Evolutionary conservation across 2,113 vertebrate genomes (phyloP).

Genomic region (Deroptyus accipitrinus): DNA sequence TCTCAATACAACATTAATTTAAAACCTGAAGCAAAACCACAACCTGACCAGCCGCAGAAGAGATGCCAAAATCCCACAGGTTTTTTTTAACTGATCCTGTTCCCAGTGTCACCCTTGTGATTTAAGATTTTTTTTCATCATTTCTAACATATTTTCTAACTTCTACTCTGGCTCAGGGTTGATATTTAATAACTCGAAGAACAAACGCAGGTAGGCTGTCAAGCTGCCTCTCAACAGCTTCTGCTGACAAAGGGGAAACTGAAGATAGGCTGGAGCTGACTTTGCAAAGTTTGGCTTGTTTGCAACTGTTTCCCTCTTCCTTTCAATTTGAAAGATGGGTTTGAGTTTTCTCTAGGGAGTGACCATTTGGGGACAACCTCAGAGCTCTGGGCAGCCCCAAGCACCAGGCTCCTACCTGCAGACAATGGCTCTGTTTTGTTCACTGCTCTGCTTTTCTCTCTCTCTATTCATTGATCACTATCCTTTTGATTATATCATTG

Average conservation of each 20-base stretch:
- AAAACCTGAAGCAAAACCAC: background rate
- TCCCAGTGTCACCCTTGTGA: background rate
- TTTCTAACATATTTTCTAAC: background rate
- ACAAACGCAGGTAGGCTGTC: constrained; percentile 18
- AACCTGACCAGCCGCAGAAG: background rate
- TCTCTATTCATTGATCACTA: background rate
- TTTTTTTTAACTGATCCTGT: background rate
- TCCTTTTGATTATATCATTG: background rate
- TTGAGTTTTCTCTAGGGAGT: constrained; percentile 2
- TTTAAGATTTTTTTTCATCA: background rate
- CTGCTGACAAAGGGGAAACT: constrained; percentile 18
- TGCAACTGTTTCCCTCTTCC: background rate
- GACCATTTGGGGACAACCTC: background rate
- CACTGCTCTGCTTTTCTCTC: background rate
- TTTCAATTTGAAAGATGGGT: constrained; percentile 26
- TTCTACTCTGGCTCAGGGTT: background rate
- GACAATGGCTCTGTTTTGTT: background rate
- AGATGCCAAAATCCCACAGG: background rate
- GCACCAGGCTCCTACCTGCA: background rate
- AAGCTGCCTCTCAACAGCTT: constrained; percentile 18
- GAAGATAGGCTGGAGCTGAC: background rate
- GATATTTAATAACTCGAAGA: constrained; percentile 31
- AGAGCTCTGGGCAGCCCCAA: background rate
- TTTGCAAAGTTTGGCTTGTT: constrained; percentile 1
- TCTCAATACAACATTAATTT: background rate